Evolutionary conservation across 2,113 vertebrate genomes (phyloP).

Genomic region (Ceratotherium simum): DNA sequence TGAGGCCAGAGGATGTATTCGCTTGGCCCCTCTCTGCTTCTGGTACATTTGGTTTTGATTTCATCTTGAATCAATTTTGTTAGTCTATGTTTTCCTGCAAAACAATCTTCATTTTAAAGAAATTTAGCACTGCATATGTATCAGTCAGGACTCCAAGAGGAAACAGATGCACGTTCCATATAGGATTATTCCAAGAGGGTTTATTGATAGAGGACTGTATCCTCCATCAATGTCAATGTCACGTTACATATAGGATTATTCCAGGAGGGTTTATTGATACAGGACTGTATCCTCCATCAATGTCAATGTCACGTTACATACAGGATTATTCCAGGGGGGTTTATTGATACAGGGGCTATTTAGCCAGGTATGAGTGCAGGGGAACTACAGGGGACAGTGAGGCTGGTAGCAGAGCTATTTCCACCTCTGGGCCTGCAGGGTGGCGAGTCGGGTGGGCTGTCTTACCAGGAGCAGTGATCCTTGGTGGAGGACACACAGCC

Average conservation of each 20-base stretch:
- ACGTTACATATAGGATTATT: fast-evolving
- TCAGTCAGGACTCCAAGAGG: background rate
- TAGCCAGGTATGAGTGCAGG: background rate
- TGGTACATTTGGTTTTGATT: background rate
- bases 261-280: background rate
- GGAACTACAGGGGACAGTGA: background rate
- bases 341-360: background rate
- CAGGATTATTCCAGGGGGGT: background rate
- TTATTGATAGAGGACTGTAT: background rate
- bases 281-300: no score
- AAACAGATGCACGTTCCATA: fast-evolving
- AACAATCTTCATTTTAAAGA: background rate
- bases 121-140: background rate
- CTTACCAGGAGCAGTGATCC: background rate
- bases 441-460: background rate
- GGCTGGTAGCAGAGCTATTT: background rate
- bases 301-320: background rate
- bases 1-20: background rate
- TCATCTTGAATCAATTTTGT: background rate
- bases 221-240: no score
- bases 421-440: background rate
- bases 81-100: background rate
- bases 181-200: background rate
- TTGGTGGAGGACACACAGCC: background rate
- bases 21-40: no score